Evolutionary conservation across 2,113 vertebrate species (phyloP).

Genomic region (Perccottus glenii): DNA sequence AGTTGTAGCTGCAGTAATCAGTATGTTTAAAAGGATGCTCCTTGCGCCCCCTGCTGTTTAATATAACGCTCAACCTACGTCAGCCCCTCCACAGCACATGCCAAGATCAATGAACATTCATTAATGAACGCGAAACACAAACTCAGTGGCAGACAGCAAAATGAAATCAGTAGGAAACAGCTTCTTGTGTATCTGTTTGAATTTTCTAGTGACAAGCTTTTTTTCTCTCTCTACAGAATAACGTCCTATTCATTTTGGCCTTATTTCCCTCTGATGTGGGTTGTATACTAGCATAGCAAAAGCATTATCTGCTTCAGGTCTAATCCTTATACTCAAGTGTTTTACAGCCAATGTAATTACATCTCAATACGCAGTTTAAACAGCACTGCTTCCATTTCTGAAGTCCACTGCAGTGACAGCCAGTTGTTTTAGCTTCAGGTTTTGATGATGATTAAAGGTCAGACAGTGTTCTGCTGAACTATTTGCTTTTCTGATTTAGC

Average conservation of each 20-base stretch:
- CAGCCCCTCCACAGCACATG: slow-evolving; percentile 27
- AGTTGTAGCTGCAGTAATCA: not conserved
- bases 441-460: slow-evolving; percentile 39
- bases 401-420: slow-evolving; percentile 30
- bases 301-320: slow-evolving; percentile 68
- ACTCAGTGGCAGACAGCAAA: slow-evolving; percentile 55
- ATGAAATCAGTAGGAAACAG: slow-evolving; percentile 56
- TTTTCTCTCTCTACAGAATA: slow-evolving; percentile 32
- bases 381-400: slow-evolving; percentile 28
- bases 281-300: slow-evolving; percentile 45
- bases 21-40: slow-evolving; percentile 46
- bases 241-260: slow-evolving; percentile 62
- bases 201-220: slow-evolving; percentile 36
- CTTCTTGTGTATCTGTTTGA: slow-evolving; percentile 49
- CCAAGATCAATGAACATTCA: slow-evolving; percentile 56
- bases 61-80: not conserved
- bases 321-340: slow-evolving; percentile 73
- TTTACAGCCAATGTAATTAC: slow-evolving; percentile 74
- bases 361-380: slow-evolving; percentile 61
- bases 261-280: slow-evolving; percentile 51
- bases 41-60: slow-evolving; percentile 71
- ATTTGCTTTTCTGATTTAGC: not conserved
- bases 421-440: slow-evolving; percentile 12
- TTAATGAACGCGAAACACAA: slow-evolving; percentile 51
- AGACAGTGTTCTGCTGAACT: slow-evolving; percentile 15